Conservation (phyloP, 2,113 vertebrate genomes). For the Poeciliopsis prolifica region DNA sequence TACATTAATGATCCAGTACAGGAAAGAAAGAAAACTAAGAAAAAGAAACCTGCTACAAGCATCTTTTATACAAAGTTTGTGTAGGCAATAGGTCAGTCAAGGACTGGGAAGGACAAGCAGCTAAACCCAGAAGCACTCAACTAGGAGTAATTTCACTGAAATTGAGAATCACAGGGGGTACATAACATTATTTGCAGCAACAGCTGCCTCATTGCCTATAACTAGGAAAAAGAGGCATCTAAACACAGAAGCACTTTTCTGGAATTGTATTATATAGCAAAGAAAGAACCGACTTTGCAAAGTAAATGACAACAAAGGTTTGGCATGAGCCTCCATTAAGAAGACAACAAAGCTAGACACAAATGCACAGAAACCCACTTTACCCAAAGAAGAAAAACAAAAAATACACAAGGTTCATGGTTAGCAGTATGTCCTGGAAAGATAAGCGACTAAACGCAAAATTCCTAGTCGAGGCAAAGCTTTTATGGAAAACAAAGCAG, state of each 20-base stretch:
- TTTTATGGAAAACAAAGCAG: too few relatives aligned
- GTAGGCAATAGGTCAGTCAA: background rate
- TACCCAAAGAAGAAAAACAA: background rate
- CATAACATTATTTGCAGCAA: background rate
- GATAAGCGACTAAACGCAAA: too few relatives aligned
- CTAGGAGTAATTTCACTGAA: background rate
- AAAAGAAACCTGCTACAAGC: background rate
- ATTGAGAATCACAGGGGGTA: background rate
- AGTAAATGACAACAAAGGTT: background rate
- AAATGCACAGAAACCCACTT: background rate
- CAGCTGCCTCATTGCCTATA: background rate
- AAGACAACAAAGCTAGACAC: background rate
- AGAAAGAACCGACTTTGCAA: background rate
- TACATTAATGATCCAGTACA: background rate
- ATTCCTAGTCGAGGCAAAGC: too few relatives aligned
- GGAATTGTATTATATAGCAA: background rate
- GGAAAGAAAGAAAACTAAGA: background rate
- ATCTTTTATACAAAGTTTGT: background rate
- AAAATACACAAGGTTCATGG: background rate
- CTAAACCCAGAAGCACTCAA: background rate
- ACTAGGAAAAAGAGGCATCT: background rate
- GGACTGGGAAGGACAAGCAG: background rate
- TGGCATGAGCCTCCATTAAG: background rate
- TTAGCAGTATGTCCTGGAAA: background rate
- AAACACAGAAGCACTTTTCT: background rate